These are phyloP conservation scores for Ectropis grisescens DNA, from an alignment of 1,140 invertebrate genomes.

Conservation along the genomic window DNA sequence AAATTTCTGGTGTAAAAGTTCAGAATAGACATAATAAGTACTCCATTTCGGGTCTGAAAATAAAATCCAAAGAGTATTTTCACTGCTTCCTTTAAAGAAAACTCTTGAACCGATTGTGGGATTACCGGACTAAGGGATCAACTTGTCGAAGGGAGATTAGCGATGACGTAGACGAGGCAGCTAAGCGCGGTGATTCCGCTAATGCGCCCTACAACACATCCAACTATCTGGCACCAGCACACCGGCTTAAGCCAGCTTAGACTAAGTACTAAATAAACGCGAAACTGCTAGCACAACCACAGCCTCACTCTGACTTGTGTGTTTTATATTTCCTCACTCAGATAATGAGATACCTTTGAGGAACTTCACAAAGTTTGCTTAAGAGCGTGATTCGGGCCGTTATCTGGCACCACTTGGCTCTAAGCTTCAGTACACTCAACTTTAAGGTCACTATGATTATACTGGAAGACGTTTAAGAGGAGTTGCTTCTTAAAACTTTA, in stretches of 20 bases:
- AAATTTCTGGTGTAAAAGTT: too few relatives aligned
- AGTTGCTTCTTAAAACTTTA: conserved; percentile 15
- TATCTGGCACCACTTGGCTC: conserved; percentile 7
- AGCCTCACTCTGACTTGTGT: conserved; percentile 2
- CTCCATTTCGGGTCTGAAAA: too few relatives aligned
- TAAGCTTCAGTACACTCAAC: conserved; percentile 5
- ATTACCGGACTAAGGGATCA: too few relatives aligned
- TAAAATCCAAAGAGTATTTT: too few relatives aligned
- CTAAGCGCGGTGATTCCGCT: too few relatives aligned
- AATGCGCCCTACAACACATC: not conserved
- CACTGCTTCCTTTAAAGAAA: too few relatives aligned
- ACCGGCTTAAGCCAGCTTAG: not conserved
- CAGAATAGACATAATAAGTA: too few relatives aligned
- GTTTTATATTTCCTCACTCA: conserved; percentile 6
- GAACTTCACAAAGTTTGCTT: conserved; percentile 11
- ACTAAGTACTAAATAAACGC: conserved; percentile 3
- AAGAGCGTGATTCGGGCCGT: conserved; percentile 8
- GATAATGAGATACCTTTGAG: conserved; percentile 14
- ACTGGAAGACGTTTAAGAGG: conserved; percentile 13
- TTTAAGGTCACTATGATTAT: conserved; percentile 13
- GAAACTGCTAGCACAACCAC: conserved; percentile 4
- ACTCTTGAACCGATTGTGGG: too few relatives aligned
- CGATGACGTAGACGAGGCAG: too few relatives aligned
- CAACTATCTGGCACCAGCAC: conserved; percentile 15
- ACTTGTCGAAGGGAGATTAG: too few relatives aligned